These are phyloP conservation scores for Atta cephalotes DNA, from an alignment of 1,140 invertebrate genomes.

Conservation along the genomic window DNA sequence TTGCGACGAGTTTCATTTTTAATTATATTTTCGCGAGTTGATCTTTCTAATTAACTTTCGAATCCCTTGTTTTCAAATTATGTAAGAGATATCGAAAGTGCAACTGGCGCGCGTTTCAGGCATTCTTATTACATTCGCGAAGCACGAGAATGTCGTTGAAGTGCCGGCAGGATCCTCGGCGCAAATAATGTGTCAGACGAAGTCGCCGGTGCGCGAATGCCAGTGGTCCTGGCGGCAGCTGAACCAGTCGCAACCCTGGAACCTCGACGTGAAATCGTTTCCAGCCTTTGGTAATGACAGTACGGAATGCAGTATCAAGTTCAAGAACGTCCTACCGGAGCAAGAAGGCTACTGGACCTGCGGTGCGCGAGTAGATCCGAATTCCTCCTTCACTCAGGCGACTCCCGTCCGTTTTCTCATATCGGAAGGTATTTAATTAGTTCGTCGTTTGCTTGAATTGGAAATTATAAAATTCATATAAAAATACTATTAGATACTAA, in stretches of 20 bases:
- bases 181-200: slow-evolving; percentile 81
- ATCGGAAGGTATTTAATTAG: slow-evolving; percentile 79
- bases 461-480: too few species aligned
- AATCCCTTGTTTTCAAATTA: background rate
- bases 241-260: slow-evolving; percentile 83
- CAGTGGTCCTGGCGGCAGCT: slow-evolving; percentile 85
- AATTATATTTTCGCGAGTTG: background rate
- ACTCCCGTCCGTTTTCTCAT: slow-evolving; percentile 81
- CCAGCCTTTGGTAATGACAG: slow-evolving; percentile 82
- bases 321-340: slow-evolving; percentile 81
- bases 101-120: slow-evolving; percentile 50
- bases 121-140: slow-evolving; percentile 57
- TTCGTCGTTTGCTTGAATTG: too few species aligned
- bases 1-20: background rate
- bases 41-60: slow-evolving; percentile 1
- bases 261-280: slow-evolving; percentile 83
- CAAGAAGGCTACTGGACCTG: slow-evolving; percentile 86
- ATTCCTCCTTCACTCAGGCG: slow-evolving; percentile 79
- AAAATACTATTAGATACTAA: too few species aligned
- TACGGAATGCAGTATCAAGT: slow-evolving; percentile 83
- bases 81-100: background rate
- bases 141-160: slow-evolving; percentile 78
- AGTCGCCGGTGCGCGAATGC: slow-evolving; percentile 81
- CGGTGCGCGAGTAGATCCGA: slow-evolving; percentile 78
- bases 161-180: slow-evolving; percentile 80